Evolutionary conservation across 2,888 invertebrate species (phyloP).

Genomic region (Diaperis boleti): DNA sequence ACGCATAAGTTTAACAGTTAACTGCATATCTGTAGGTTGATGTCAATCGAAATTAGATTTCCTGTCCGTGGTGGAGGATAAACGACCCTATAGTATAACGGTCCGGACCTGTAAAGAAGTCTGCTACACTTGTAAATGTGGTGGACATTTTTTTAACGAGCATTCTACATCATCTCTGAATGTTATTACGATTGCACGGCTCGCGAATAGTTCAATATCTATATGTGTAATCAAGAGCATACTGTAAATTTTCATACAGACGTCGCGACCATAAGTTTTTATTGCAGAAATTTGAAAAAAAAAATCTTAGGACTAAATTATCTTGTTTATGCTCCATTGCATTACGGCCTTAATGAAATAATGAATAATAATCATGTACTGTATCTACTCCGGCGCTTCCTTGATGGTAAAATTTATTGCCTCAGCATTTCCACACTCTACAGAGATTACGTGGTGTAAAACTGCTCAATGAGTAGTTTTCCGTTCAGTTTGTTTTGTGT

Average conservation of each 20-base stretch:
- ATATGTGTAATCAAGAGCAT: conserved; percentile 16
- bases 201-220: conserved; percentile 11
- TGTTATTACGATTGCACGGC: conserved; percentile 13
- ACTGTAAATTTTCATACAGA: neutral
- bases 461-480: no score
- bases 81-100: conserved; percentile 48
- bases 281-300: neutral
- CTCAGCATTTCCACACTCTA: no score
- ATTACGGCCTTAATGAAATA: no score
- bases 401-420: no score
- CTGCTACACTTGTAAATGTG: conserved; percentile 48
- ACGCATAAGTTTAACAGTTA: conserved; percentile 52
- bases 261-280: neutral
- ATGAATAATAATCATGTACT: no score
- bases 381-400: no score
- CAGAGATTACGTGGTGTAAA: no score
- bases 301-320: no score
- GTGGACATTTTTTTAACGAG: conserved; percentile 37
- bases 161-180: conserved; percentile 17
- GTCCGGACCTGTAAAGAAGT: conserved; percentile 49
- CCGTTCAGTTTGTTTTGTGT: neutral
- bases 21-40: conserved; percentile 51
- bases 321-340: no score
- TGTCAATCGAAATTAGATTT: conserved; percentile 56
- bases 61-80: conserved; percentile 50